These are phyloP conservation scores for Coremacera marginata DNA, from an alignment of 2,888 invertebrate genomes.

Conservation along the genomic window DNA sequence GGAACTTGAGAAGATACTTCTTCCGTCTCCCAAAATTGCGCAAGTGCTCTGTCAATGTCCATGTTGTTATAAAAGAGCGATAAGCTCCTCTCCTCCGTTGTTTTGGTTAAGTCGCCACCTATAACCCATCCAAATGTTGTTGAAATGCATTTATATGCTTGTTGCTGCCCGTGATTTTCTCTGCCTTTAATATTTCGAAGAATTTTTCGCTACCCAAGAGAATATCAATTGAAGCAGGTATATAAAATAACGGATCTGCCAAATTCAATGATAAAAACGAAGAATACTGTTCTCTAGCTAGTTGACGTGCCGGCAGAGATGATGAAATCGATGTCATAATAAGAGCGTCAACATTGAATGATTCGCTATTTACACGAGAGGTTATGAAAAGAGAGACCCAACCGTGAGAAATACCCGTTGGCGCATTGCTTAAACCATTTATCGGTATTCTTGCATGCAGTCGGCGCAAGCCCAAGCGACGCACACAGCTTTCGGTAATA, in stretches of 20 bases:
- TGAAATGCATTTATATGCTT: not conserved
- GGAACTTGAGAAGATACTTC: not conserved
- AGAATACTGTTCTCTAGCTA: too few species aligned
- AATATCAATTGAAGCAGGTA: not conserved
- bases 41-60: not conserved
- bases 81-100: not conserved
- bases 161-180: not conserved
- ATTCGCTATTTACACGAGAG: not conserved
- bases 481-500: too few species aligned
- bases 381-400: not conserved
- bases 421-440: not conserved
- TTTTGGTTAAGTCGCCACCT: constrained; percentile 5
- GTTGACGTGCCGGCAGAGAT: too few species aligned
- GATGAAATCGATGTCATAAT: not conserved
- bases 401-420: not conserved
- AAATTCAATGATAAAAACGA: not conserved
- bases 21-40: not conserved
- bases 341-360: not conserved
- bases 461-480: not conserved
- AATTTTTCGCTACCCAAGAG: constrained; percentile 8
- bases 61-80: not conserved
- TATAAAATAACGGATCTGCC: not conserved
- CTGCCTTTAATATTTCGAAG: not conserved
- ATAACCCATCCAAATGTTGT: not conserved
- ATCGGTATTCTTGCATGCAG: not conserved